These are phyloP conservation scores for Melieria picta DNA, from an alignment of 2,888 invertebrate species.

Conservation along the genomic window DNA sequence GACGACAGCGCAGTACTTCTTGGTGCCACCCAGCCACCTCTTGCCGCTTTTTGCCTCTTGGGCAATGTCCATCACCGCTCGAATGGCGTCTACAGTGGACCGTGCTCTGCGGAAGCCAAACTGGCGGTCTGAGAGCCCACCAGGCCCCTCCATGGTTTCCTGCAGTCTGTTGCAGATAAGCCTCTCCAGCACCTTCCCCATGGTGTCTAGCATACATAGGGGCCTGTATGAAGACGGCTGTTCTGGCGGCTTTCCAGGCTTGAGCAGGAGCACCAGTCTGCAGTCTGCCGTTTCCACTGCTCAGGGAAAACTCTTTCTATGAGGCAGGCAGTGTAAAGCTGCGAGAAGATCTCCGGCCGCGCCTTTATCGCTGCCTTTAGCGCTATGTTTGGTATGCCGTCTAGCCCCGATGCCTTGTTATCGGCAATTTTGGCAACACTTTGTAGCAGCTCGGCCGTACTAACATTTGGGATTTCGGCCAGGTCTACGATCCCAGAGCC, in stretches of 20 bases:
- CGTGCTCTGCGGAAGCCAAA: slow-evolving; percentile 19
- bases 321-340: slow-evolving; percentile 4
- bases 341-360: neutral
- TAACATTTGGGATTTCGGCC: neutral
- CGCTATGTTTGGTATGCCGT: slow-evolving; percentile 22
- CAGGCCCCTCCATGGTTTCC: neutral
- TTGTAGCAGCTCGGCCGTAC: neutral
- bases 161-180: slow-evolving; percentile 12
- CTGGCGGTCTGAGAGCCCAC: slow-evolving; percentile 8
- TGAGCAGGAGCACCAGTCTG: slow-evolving; percentile 21
- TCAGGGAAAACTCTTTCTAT: slow-evolving; percentile 4
- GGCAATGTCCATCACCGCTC: slow-evolving; percentile 9
- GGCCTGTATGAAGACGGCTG: slow-evolving; percentile 21
- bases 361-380: slow-evolving; percentile 13
- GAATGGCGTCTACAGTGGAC: slow-evolving; percentile 21
- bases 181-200: slow-evolving; percentile 19
- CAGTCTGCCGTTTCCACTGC: slow-evolving; percentile 19
- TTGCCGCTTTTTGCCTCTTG: slow-evolving; percentile 22
- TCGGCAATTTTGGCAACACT: neutral
- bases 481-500: neutral
- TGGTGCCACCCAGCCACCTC: slow-evolving; percentile 16
- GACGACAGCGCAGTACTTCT: slow-evolving; percentile 30
- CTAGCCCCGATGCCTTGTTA: slow-evolving; percentile 21
- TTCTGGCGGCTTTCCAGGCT: slow-evolving; percentile 15
- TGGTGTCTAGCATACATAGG: slow-evolving; percentile 22